These are phyloP conservation scores for Lerema accius DNA, from an alignment of 1,140 invertebrate species.

Conservation along the genomic window DNA sequence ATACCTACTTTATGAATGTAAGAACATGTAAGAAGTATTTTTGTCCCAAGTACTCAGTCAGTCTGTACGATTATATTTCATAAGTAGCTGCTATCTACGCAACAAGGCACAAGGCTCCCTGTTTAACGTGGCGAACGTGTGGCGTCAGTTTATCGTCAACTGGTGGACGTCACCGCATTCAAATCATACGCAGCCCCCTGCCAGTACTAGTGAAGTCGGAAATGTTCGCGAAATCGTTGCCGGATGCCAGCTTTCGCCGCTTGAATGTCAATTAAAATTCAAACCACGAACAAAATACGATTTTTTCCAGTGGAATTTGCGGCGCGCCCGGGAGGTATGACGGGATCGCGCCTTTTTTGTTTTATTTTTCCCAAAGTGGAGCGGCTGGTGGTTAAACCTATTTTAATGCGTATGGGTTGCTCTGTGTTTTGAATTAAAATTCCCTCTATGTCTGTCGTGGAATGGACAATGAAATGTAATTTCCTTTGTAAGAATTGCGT, in stretches of 20 bases:
- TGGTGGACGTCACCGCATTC: conserved; percentile 21
- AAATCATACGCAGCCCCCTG: conserved; percentile 10
- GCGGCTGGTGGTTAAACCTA: conserved; percentile 79
- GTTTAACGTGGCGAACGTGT: conserved; percentile 44
- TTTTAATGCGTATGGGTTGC: conserved; percentile 80
- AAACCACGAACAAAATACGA: conserved; percentile 81
- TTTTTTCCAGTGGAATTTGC: conserved; percentile 80
- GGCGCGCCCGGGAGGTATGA: conserved; percentile 77
- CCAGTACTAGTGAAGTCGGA: conserved; percentile 56
- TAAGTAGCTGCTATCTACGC: conserved; percentile 14
- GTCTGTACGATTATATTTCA: neutral
- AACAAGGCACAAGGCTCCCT: conserved; percentile 6
- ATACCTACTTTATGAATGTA: no score
- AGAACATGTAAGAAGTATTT: no score
- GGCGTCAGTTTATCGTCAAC: conserved; percentile 45
- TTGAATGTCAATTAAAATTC: conserved; percentile 83
- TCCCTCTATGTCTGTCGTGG: conserved; percentile 58
- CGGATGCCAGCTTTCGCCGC: conserved; percentile 48
- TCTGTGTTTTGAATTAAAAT: conserved; percentile 79
- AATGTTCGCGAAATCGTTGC: conserved; percentile 52
- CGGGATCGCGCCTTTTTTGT: conserved; percentile 77
- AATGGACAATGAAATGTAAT: conserved; percentile 77
- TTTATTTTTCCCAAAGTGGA: conserved; percentile 77
- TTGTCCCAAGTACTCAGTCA: no score
- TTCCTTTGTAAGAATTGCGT: conserved; percentile 59